These are phyloP conservation scores for Eremobia ochroleuca DNA, from an alignment of 2,888 invertebrate species.

Conservation along the genomic window DNA sequence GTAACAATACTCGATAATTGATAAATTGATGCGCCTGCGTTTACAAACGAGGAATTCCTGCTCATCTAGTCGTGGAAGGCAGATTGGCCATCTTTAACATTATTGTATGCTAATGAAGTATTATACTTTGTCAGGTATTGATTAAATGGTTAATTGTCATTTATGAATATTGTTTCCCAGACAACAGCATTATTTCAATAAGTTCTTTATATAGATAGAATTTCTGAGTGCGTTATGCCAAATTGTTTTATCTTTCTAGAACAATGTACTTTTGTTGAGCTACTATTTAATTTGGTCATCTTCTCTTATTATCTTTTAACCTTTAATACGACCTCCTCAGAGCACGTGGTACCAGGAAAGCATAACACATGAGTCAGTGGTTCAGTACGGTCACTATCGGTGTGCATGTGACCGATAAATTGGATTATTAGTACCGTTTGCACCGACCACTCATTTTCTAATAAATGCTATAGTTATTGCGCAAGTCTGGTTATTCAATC, in stretches of 20 bases:
- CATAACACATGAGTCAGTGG: conserved; percentile 22
- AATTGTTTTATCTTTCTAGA: neutral
- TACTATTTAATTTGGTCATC: neutral
- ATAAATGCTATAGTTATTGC: conserved; percentile 57
- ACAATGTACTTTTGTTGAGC: neutral
- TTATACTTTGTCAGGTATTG: conserved; percentile 10
- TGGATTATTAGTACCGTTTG: conserved; percentile 54
- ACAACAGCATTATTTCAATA: neutral
- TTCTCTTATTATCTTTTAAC: neutral
- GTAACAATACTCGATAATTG: no score
- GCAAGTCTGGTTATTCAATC: conserved; percentile 46
- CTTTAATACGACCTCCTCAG: conserved; percentile 4
- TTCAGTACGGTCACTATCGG: conserved; percentile 13
- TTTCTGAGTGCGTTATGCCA: neutral
- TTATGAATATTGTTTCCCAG: neutral
- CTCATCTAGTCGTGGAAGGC: conserved; percentile 64
- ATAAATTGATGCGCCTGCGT: conserved; percentile 59
- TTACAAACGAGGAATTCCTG: conserved; percentile 76
- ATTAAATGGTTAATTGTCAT: conserved; percentile 25
- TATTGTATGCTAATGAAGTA: conserved; percentile 67
- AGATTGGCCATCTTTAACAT: conserved; percentile 55
- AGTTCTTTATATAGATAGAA: neutral
- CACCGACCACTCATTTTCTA: conserved; percentile 61
- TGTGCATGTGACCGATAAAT: conserved; percentile 59
- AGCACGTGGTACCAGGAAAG: conserved; percentile 26